Percentiles rank a stretch among this genome's conserved stretches.
phyloP scores from a whole-genome alignment of 2,888 invertebrate species.

The Philhelius pedissequus region DNA sequence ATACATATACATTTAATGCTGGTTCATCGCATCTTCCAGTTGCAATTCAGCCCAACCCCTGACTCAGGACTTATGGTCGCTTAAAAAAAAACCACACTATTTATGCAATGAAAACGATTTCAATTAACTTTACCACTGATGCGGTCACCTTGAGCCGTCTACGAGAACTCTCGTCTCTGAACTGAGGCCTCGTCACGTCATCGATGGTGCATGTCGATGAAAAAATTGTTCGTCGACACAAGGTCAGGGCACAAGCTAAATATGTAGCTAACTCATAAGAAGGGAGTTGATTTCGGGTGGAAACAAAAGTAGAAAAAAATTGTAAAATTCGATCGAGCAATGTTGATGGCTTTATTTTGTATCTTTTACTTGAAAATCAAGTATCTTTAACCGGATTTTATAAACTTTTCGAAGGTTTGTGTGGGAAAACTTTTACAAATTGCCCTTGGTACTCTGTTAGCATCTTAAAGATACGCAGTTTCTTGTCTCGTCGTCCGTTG shows the following conservation, averaged over 20 bases:
- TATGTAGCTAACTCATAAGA: slow-evolving; percentile 8
- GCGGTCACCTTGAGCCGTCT: slow-evolving; percentile 38
- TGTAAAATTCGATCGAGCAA: background rate
- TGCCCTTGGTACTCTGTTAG: slow-evolving; percentile 40
- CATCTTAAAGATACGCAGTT: slow-evolving; percentile 20
- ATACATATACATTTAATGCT: background rate
- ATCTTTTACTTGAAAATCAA: slow-evolving; percentile 18
- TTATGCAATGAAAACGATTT: slow-evolving; percentile 44
- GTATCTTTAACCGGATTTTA: slow-evolving; percentile 56
- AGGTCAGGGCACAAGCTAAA: slow-evolving; percentile 37
- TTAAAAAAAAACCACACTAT: slow-evolving; percentile 6
- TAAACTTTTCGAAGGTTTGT: slow-evolving; percentile 1
- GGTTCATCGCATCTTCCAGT: background rate
- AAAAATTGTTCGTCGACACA: slow-evolving; percentile 20
- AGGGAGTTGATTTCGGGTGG: slow-evolving; percentile 23
- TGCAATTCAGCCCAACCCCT: background rate
- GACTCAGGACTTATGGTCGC: background rate
- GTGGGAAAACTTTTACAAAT: slow-evolving; percentile 55
- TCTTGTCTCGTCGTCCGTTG: slow-evolving; percentile 1
- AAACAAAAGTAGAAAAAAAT: slow-evolving; percentile 22
- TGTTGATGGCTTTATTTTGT: slow-evolving; percentile 52
- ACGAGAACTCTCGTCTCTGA: slow-evolving; percentile 1
- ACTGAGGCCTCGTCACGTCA: slow-evolving; percentile 20
- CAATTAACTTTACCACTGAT: slow-evolving; percentile 19
- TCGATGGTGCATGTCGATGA: slow-evolving; percentile 5